Conservation (phyloP, 2,113 vertebrate species). For the Chunga burmeisteri region DNA sequence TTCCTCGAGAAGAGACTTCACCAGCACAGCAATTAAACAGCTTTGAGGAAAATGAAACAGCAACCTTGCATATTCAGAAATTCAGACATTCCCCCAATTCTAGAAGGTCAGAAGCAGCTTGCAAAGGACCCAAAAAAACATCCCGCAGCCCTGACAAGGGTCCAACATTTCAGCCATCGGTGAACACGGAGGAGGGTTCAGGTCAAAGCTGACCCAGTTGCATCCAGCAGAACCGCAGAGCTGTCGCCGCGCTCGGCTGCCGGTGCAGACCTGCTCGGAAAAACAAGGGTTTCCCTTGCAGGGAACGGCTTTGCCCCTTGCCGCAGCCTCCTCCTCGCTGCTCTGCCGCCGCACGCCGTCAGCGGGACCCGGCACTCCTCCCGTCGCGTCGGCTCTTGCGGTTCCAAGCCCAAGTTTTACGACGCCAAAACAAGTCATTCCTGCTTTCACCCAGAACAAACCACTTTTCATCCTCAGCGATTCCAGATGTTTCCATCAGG, state of each 20-base stretch:
- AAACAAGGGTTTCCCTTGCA: not conserved
- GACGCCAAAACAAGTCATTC: not conserved
- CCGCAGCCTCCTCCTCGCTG: not conserved
- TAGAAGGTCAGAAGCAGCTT: not conserved
- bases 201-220: not conserved
- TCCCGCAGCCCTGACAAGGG: fast-evolving
- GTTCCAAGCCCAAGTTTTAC: not conserved
- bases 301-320: not conserved
- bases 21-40: not conserved
- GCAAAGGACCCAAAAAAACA: not conserved
- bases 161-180: too few species aligned
- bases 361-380: not conserved
- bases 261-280: fast-evolving
- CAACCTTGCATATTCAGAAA: not conserved
- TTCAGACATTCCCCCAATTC: not conserved
- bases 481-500: fast-evolving
- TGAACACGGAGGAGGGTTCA: too few species aligned
- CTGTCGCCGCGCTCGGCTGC: not conserved
- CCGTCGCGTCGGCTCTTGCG: fast-evolving
- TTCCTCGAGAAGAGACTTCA: not conserved
- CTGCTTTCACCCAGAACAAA: not conserved
- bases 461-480: fast-evolving
- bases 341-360: not conserved
- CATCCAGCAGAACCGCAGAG: too few species aligned
- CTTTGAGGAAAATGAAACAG: not conserved